These are phyloP conservation scores for Heterotilapia buettikoferi DNA, from an alignment of 2,113 vertebrate genomes.

Conservation along the genomic window DNA sequence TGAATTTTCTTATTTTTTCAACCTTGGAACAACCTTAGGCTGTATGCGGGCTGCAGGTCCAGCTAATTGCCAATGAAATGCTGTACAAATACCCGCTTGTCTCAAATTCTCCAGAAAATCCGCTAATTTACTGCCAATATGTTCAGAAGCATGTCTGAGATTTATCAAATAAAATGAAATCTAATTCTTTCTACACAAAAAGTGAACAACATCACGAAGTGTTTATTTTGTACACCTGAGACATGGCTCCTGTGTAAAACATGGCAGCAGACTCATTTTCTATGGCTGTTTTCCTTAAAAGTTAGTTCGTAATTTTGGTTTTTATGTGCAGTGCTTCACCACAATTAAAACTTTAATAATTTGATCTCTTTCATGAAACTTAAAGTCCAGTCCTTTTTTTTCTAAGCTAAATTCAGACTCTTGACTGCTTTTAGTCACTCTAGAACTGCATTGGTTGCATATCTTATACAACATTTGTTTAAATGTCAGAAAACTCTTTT, in stretches of 20 bases:
- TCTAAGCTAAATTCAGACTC: background rate
- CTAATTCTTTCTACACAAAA: background rate
- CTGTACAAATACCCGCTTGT: background rate
- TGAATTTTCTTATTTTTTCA: slow-evolving; percentile 19
- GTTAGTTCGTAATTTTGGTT: background rate
- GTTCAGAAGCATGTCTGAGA: background rate
- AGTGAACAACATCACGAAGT: background rate
- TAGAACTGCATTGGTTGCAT: background rate
- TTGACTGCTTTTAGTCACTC: background rate
- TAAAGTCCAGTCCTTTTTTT: background rate
- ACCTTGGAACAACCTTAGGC: slow-evolving; percentile 31
- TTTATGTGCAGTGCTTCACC: background rate
- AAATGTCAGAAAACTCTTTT: background rate
- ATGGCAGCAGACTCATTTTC: background rate
- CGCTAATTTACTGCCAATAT: background rate
- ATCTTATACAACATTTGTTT: background rate
- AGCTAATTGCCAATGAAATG: background rate
- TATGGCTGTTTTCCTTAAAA: background rate
- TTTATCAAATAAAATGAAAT: background rate
- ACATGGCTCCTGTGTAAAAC: background rate
- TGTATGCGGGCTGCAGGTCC: background rate
- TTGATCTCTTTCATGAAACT: fast-evolving
- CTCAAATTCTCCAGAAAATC: background rate
- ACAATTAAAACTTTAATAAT: background rate
- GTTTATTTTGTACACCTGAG: background rate